phyloP scores from a whole-genome alignment of 2,888 invertebrate genomes.

The Phengaris arion region DNA sequence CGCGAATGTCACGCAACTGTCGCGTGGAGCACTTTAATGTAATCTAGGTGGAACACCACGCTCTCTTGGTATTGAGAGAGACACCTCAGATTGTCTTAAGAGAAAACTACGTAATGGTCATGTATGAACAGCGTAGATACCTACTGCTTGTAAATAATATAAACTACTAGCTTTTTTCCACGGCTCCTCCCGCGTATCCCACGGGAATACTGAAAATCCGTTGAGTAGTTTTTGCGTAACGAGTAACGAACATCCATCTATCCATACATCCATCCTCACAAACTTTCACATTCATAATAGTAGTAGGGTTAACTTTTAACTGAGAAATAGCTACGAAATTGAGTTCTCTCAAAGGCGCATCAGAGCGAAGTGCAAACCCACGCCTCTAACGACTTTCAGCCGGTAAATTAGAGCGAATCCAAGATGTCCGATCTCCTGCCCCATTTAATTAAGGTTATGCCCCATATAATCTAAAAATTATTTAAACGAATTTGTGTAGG shows the following conservation, averaged over 20 bases:
- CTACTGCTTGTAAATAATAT: background rate
- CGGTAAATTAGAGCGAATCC: conserved; percentile 9
- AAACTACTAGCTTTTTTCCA: too few species aligned
- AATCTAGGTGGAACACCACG: conserved; percentile 21
- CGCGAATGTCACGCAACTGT: conserved; percentile 68
- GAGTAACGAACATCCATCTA: too few species aligned
- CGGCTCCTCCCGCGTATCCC: too few species aligned
- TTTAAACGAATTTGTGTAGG: background rate
- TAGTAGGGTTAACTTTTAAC: too few species aligned
- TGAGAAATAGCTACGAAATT: conserved; percentile 4
- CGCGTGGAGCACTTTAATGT: conserved; percentile 33
- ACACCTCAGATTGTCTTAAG: conserved; percentile 1
- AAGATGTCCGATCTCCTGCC: conserved; percentile 16
- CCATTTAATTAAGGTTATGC: conserved; percentile 18
- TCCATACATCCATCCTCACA: too few species aligned
- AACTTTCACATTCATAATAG: too few species aligned
- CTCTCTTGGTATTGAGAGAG: conserved; percentile 3
- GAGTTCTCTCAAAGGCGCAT: background rate
- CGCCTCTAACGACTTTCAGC: conserved; percentile 15
- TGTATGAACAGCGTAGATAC: background rate
- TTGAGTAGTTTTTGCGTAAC: too few species aligned
- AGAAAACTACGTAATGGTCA: background rate
- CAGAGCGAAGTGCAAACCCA: conserved; percentile 14
- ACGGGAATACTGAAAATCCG: too few species aligned
- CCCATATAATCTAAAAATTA: background rate